A percentile compares a stretch with the other conserved stretches of the same genome.
phyloP scores from a whole-genome alignment of 2,797 vertebrate genomes.

The Glossophaga mutica region DNA sequence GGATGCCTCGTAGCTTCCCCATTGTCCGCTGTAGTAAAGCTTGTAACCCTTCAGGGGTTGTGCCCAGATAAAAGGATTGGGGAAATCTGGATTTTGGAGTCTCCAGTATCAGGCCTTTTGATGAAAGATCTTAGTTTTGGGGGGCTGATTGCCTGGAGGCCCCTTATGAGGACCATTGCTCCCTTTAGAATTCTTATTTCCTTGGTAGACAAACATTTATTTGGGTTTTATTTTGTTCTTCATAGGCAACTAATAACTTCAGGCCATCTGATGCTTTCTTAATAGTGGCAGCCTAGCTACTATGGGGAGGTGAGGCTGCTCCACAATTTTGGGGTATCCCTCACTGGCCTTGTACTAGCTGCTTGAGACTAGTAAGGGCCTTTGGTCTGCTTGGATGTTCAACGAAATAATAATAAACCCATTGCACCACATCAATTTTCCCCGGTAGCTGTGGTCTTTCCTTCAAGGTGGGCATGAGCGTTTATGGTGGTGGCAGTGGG shows the following conservation, averaged over 20 bases:
- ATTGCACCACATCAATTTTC: background rate
- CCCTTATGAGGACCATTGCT: background rate
- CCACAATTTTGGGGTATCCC: background rate
- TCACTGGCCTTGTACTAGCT: background rate
- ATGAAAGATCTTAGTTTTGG: background rate
- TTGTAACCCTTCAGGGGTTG: background rate
- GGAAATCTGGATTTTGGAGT: background rate
- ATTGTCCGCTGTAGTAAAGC: background rate
- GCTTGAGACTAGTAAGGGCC: background rate
- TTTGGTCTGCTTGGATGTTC: background rate
- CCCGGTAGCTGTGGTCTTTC: background rate
- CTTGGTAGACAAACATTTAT: background rate
- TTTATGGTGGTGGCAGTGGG: background rate
- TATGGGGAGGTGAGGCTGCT: background rate
- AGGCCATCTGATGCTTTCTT: background rate
- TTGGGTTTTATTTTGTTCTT: slow-evolving; percentile 25
- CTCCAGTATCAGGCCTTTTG: background rate
- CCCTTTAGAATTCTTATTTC: background rate
- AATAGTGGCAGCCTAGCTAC: background rate
- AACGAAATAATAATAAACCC: background rate
- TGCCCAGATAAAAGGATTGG: background rate
- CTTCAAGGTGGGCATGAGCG: background rate
- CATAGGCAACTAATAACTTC: background rate
- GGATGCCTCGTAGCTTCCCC: background rate
- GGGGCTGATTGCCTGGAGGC: background rate